Percentiles rank a stretch among this genome's conserved stretches.
Conservation (phyloP, 1,140 invertebrate genomes). For the Hermetia illucens region DNA sequence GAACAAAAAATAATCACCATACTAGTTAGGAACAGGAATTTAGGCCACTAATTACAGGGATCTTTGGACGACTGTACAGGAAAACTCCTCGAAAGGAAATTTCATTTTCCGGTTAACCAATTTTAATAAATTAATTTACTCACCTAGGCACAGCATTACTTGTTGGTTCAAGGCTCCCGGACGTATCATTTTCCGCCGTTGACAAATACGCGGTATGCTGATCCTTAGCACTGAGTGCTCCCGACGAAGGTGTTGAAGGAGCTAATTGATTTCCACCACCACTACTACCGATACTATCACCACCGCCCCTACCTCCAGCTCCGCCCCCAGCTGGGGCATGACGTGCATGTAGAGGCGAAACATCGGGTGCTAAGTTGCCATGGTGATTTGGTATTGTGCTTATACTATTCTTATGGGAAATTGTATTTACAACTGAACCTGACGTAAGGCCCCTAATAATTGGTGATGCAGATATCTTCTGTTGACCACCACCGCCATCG, state of each 20-base stretch:
- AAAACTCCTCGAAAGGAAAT: no score
- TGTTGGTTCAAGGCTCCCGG: conserved; percentile 20
- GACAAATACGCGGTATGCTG: conserved; percentile 3
- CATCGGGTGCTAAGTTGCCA: conserved; percentile 12
- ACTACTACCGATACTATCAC: conserved; percentile 12
- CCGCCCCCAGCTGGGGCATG: conserved; percentile 10
- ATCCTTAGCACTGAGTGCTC: conserved; percentile 12
- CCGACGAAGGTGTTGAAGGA: not conserved
- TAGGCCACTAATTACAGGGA: no score
- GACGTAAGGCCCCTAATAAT: not conserved
- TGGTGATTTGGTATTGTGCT: no score
- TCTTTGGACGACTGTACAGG: no score
- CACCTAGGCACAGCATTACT: conserved; percentile 24
- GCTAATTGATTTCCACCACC: conserved; percentile 8
- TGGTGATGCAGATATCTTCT: conserved; percentile 2
- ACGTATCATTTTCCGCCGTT: conserved; percentile 7
- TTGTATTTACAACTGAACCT: not conserved
- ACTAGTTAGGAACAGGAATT: no score
- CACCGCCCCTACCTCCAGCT: conserved; percentile 14
- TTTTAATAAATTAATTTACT: no score
- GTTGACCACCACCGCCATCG: conserved; percentile 1
- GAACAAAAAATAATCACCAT: no score
- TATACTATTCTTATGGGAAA: no score
- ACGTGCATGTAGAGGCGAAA: not conserved
- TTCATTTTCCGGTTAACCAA: no score